Evolutionary conservation across 2,797 vertebrate genomes (phyloP).

Genomic region (Buceros bicornis): DNA sequence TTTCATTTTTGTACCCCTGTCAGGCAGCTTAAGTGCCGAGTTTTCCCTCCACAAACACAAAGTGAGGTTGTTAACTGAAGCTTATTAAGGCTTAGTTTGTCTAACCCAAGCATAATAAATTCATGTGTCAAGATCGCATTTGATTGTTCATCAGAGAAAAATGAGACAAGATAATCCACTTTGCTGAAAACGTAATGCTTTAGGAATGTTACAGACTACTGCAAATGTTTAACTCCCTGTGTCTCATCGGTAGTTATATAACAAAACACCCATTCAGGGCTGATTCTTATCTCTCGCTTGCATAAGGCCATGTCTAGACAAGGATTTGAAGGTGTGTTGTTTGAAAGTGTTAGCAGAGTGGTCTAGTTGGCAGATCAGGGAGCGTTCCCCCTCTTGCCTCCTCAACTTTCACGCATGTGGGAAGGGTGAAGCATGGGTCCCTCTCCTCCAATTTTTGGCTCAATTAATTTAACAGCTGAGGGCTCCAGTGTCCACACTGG

Average conservation of each 20-base stretch:
- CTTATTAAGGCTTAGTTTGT: conserved; percentile 58
- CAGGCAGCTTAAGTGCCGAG: not conserved
- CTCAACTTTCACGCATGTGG: not conserved
- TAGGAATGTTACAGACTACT: conserved; percentile 54
- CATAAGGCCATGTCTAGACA: conserved; percentile 64
- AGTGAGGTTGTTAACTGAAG: conserved; percentile 35
- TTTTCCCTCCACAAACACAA: conserved; percentile 11
- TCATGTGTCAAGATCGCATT: conserved; percentile 35
- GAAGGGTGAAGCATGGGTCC: not conserved
- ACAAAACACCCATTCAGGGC: conserved; percentile 59
- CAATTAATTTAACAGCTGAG: not conserved
- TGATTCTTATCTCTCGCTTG: conserved; percentile 37
- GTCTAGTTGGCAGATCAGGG: not conserved
- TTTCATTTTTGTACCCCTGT: conserved; percentile 8
- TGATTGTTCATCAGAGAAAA: conserved; percentile 64
- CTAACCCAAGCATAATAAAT: conserved; percentile 69
- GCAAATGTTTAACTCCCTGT: conserved; percentile 41
- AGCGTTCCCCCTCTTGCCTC: not conserved
- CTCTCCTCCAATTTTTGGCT: not conserved
- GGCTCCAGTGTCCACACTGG: not conserved
- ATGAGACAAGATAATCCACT: conserved; percentile 72
- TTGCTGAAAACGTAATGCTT: conserved; percentile 56
- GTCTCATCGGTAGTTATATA: conserved; percentile 41
- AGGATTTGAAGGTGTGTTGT: conserved; percentile 65
- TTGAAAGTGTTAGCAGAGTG: conserved; percentile 33